A percentile compares a stretch with the other conserved stretches of the same genome.
phyloP scores from a whole-genome alignment of 2,113 vertebrate genomes.

The Zapus hudsonius region DNA sequence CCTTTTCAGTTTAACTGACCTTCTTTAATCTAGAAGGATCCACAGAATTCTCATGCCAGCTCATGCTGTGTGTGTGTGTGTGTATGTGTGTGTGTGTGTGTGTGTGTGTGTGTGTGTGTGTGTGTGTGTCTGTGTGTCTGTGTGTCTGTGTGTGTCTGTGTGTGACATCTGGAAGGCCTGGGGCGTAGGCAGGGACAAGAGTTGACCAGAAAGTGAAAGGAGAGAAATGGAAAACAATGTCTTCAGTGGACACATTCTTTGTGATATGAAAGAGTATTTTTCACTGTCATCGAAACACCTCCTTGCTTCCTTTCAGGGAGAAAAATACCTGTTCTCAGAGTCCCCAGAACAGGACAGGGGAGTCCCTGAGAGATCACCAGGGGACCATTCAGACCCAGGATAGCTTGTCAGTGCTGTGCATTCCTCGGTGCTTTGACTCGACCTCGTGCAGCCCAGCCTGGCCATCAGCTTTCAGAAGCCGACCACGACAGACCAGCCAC shows the following conservation, averaged over 20 bases:
- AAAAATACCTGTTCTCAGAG: not conserved
- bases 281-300: not conserved
- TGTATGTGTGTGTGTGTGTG: not conserved
- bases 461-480: not conserved
- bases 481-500: not conserved
- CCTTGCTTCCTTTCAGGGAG: not conserved
- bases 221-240: not conserved
- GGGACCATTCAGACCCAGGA: not conserved
- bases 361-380: not conserved
- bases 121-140: not conserved
- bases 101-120: not conserved
- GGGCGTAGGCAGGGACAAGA: not conserved
- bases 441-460: not conserved
- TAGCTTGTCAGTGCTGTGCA: accelerated
- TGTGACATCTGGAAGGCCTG: not conserved
- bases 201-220: not conserved
- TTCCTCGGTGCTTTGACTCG: not conserved
- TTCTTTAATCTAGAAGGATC: not conserved
- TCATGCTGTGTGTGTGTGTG: not conserved
- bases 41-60: not conserved
- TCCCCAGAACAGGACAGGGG: not conserved
- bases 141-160: not conserved
- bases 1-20: not conserved
- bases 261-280: not conserved
- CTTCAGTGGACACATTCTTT: not conserved